Conservation (phyloP, 2,888 invertebrate species). For the Drosophila borealis region DNA sequence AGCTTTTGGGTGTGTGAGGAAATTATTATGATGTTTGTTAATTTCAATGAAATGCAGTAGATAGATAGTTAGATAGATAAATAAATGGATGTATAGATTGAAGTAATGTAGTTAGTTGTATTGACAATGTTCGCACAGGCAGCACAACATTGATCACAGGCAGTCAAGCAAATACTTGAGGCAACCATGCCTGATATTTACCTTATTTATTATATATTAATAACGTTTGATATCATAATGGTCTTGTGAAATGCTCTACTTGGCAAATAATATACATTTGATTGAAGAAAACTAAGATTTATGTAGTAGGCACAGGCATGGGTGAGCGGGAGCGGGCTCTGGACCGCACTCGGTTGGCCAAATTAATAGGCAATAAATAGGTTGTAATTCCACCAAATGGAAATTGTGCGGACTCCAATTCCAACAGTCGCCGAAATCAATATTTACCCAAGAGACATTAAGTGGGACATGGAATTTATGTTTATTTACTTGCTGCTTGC, state of each 20-base stretch:
- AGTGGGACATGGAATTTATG: not conserved
- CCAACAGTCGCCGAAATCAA: not conserved
- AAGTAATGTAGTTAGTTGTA: not conserved
- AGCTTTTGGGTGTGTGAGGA: conserved; percentile 13
- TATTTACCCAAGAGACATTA: not conserved
- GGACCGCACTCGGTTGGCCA: conserved; percentile 12
- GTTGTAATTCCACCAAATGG: conserved; percentile 1
- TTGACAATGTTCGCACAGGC: conserved; percentile 15
- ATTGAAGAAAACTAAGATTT: conserved; percentile 20
- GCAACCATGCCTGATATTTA: conserved; percentile 22
- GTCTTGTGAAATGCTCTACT: conserved; percentile 16
- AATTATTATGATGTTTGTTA: conserved; percentile 53
- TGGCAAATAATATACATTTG: conserved; percentile 43
- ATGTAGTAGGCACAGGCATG: no score
- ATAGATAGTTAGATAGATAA: not conserved
- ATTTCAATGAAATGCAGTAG: conserved; percentile 19
- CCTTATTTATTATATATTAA: conserved; percentile 55
- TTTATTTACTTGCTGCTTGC: not conserved
- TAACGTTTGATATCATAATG: conserved; percentile 23
- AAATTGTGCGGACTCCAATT: not conserved
- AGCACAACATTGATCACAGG: conserved; percentile 19
- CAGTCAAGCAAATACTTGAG: conserved; percentile 3
- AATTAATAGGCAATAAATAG: conserved; percentile 35
- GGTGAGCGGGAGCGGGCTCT: not conserved
- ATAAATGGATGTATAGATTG: not conserved